Evolutionary conservation across 2,797 vertebrate genomes (phyloP).

Genomic region (Pterois miles): DNA sequence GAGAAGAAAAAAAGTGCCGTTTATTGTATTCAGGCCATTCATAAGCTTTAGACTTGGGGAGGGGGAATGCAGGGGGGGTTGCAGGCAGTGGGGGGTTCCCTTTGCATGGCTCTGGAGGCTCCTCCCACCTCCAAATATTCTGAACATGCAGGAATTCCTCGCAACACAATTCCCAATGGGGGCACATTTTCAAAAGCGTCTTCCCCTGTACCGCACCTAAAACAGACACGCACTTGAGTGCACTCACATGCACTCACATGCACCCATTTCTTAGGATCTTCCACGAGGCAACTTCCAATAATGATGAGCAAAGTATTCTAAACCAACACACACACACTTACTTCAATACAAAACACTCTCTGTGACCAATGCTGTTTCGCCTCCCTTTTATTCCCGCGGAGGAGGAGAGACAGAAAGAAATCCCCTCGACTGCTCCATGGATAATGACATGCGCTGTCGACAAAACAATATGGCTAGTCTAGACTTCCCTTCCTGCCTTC

Average conservation of each 20-base stretch:
- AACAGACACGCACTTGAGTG: slow-evolving; percentile 28
- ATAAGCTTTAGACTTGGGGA: slow-evolving; percentile 85
- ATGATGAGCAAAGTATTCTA: slow-evolving; percentile 49
- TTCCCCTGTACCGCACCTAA: slow-evolving; percentile 37
- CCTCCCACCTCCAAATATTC: slow-evolving; percentile 84
- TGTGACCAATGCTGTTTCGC: slow-evolving; percentile 66
- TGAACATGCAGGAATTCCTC: slow-evolving; percentile 84
- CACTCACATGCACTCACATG: slow-evolving; percentile 23
- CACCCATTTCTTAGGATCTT: slow-evolving; percentile 37
- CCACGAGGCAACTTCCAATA: slow-evolving; percentile 46
- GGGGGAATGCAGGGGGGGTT: slow-evolving; percentile 80
- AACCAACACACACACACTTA: slow-evolving; percentile 49
- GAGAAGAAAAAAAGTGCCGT: slow-evolving; percentile 89
- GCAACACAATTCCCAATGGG: slow-evolving; percentile 75
- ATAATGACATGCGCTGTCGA: slow-evolving; percentile 76
- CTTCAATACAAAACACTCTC: slow-evolving; percentile 67
- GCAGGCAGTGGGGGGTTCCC: slow-evolving; percentile 83
- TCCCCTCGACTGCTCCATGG: slow-evolving; percentile 54
- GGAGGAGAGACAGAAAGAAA: slow-evolving; percentile 65
- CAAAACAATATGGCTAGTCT: slow-evolving; percentile 73
- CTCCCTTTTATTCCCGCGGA: slow-evolving; percentile 53
- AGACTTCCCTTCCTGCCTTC: slow-evolving; percentile 71
- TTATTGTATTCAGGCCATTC: slow-evolving; percentile 95
- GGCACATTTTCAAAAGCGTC: slow-evolving; percentile 56
- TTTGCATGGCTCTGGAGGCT: slow-evolving; percentile 79